Base-by-base conservation (phyloP, 2,113 vertebrate species). In the Bettongia penicillata region DNA sequence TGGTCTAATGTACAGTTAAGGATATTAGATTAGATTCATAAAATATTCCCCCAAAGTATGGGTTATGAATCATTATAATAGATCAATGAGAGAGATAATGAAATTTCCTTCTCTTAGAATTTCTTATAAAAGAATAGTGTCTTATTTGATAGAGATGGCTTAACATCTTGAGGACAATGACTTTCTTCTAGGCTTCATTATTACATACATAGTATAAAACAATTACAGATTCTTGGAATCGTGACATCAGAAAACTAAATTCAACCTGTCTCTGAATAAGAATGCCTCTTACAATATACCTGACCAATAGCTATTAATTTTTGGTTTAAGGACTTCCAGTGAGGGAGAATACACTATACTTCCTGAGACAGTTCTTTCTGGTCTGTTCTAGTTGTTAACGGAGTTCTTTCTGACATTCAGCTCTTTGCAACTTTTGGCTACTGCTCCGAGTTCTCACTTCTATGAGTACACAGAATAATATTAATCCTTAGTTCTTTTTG, bases 11-110 rank as follows among this genome's bases (percentile, higher is more conserved):
- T 51, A 24, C 50, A 48, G 55, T 3, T 19, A 53, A 24, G 22
- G 19, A 2, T n/a, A 55, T n/a, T 43, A 53, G 53, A 11, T 16
- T 0, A 50, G 53, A 28, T 0, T 4, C 3, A 4, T 0, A 84
- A 37, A 48, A 53, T 23, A 1, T 26, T 43, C 8, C 61, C 48
- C 14, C 10, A 61, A 50, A 84, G 57, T 7, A 28, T 0, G 9
- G 49, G 37, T 8, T 48, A 53, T 25, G 91, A 23, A 43, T 43
- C 19, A 84, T 43, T 43, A 43, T 84, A 84, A 84, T 23, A 43
- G n/a, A 84, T 84, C n/a, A 22, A 8, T 84, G 16, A 84, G 7
- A 43, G 37, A 84, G 37, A 84, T 23, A 84, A 84, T 84, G n/a
- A 84, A 84, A 43, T 23, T 43, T 84, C 37, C 68, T 68, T 37